Evolutionary conservation across 1,140 invertebrate species (phyloP).

Genomic region (Centruroides sculpturatus): DNA sequence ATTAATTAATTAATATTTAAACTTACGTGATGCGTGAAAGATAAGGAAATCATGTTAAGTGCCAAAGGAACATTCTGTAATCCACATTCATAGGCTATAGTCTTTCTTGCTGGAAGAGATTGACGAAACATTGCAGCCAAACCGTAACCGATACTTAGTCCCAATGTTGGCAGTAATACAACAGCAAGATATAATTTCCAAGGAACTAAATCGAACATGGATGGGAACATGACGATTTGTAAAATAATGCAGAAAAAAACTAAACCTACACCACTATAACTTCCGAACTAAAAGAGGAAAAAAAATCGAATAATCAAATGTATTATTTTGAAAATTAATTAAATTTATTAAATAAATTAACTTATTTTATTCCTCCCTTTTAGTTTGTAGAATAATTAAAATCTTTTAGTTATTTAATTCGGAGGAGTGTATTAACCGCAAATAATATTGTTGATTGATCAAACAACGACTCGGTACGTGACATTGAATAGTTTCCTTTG

Average conservation of each 20-base stretch:
- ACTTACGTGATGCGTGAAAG: slow-evolving; percentile 18
- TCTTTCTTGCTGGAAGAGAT: slow-evolving; percentile 21
- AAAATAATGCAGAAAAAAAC: slow-evolving; percentile 18
- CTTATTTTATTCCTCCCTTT: too few species aligned
- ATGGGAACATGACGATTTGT: slow-evolving; percentile 19
- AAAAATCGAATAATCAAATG: not conserved
- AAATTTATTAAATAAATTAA: too few species aligned
- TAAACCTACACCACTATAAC: slow-evolving; percentile 15
- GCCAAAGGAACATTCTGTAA: slow-evolving; percentile 30
- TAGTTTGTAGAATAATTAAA: too few species aligned
- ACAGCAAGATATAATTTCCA: slow-evolving; percentile 23
- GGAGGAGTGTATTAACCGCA: too few species aligned
- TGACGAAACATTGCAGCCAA: slow-evolving; percentile 24
- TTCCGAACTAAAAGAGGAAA: slow-evolving; percentile 16
- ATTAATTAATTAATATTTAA: not conserved
- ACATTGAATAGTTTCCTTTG: too few species aligned
- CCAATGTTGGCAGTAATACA: slow-evolving; percentile 25
- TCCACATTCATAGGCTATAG: slow-evolving; percentile 32
- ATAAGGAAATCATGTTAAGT: slow-evolving; percentile 21
- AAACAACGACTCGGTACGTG: too few species aligned
- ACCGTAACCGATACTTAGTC: slow-evolving; percentile 27
- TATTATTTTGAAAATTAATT: too few species aligned
- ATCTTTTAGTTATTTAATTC: too few species aligned
- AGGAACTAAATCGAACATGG: slow-evolving; percentile 26
- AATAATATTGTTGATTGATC: too few species aligned